Conservation (phyloP, 1,140 invertebrate genomes). For the Micrasema minimum region DNA sequence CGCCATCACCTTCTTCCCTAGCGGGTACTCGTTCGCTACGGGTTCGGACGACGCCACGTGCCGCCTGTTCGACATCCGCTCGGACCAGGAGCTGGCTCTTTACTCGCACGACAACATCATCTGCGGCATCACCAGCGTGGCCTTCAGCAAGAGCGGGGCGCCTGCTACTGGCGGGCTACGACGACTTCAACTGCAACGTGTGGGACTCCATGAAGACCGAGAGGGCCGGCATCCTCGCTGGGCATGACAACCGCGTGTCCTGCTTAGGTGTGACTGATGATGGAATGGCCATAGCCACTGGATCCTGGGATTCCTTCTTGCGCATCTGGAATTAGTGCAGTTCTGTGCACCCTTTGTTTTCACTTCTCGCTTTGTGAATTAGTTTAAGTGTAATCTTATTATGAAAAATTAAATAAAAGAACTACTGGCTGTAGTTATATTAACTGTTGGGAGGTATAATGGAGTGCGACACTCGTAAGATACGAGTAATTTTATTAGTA, state of each 20-base stretch:
- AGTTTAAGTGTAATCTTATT: too few relatives aligned
- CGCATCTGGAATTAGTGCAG: conserved; percentile 98
- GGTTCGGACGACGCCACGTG: conserved; percentile 98
- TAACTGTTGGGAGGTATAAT: too few relatives aligned
- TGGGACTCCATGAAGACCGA: conserved; percentile 99
- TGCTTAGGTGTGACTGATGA: conserved; percentile 97
- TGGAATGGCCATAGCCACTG: conserved; percentile 96
- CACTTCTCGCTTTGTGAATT: too few relatives aligned
- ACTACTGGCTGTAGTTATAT: too few relatives aligned
- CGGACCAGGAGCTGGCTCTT: conserved; percentile 93
- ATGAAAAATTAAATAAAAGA: too few relatives aligned
- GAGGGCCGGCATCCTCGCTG: conserved; percentile 94
- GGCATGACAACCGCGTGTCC: conserved; percentile 96
- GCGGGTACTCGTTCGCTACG: conserved; percentile 96
- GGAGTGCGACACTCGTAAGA: too few relatives aligned
- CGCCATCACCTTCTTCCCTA: conserved; percentile 98
- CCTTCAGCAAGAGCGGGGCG: conserved; percentile 97
- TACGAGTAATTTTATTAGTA: too few relatives aligned
- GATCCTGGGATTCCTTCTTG: conserved; percentile 97
- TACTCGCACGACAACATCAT: conserved; percentile 99
- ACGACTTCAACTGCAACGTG: conserved; percentile 99
- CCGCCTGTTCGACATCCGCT: conserved; percentile 96
- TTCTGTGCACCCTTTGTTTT: too few relatives aligned
- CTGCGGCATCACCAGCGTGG: conserved; percentile 97
- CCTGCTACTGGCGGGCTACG: conserved; percentile 94